Conservation (phyloP, 2,113 vertebrate genomes). For the Polyodon spathula region DNA sequence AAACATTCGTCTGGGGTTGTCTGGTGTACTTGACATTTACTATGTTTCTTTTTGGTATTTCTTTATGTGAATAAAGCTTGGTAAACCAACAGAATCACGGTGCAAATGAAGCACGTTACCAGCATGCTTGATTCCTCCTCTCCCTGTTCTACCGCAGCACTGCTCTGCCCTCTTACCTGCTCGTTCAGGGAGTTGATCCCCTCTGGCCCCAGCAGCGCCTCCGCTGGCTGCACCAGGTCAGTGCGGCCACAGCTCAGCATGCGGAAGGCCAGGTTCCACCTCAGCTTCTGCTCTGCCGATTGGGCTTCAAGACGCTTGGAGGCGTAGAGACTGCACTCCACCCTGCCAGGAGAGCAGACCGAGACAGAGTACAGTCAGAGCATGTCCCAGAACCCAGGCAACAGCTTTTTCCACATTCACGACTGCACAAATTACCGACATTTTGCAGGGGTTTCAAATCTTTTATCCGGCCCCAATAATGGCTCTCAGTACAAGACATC, state of each 20-base stretch:
- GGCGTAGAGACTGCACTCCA: slow-evolving; percentile 57
- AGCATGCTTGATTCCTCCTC: no score
- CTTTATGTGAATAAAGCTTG: no score
- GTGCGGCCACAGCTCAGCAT: slow-evolving; percentile 67
- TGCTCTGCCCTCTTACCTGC: slow-evolving; percentile 39
- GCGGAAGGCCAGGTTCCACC: slow-evolving; percentile 64
- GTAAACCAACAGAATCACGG: no score
- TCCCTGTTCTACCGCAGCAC: neutral
- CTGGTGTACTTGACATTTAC: no score
- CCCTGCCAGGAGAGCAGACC: slow-evolving; percentile 32
- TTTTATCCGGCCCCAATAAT: no score
- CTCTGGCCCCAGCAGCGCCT: slow-evolving; percentile 58
- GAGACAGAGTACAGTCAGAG: slow-evolving; percentile 22
- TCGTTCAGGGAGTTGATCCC: slow-evolving; percentile 65
- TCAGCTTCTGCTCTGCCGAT: slow-evolving; percentile 60
- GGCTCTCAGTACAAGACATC: no score
- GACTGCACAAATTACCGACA: no score
- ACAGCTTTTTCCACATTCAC: no score
- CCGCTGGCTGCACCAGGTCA: slow-evolving; percentile 60
- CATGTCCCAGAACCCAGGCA: neutral
- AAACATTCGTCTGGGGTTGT: no score
- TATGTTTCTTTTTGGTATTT: no score
- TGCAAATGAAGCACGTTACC: no score
- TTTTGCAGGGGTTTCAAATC: no score
- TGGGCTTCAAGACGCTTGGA: slow-evolving; percentile 53